Percentiles rank a stretch among this genome's conserved stretches.
Conservation (phyloP, 2,797 vertebrate species). For the Enteromius thamalakanensis region DNA sequence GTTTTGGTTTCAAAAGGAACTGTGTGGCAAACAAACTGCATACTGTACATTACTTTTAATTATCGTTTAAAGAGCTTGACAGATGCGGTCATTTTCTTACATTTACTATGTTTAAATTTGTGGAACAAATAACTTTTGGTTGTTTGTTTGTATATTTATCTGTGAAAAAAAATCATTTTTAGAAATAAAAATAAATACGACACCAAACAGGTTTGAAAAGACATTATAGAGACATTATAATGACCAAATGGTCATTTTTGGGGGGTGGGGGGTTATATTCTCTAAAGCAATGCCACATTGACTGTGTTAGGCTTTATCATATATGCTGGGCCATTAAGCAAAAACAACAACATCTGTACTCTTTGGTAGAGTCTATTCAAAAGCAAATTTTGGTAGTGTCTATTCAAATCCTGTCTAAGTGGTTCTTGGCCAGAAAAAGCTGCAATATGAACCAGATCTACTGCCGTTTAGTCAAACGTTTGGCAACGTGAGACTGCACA, state of each 20-base stretch:
- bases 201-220: neutral
- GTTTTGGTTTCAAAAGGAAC: neutral
- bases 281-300: neutral
- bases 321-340: neutral
- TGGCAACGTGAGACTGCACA: neutral
- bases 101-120: neutral
- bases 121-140: neutral
- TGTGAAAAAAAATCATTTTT: too few relatives aligned
- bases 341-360: neutral
- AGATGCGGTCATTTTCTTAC: neutral
- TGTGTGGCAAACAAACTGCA: neutral
- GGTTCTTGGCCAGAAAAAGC: neutral
- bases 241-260: neutral
- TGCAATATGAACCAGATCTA: neutral
- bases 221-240: neutral
- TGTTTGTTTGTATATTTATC: neutral
- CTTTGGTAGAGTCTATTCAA: conserved; percentile 11
- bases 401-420: conserved; percentile 25
- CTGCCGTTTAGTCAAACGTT: neutral
- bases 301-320: neutral
- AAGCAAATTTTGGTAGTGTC: conserved; percentile 1
- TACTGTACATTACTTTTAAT: neutral
- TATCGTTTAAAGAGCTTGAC: neutral
- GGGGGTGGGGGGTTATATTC: too few relatives aligned
- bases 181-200: neutral